Percentiles rank a stretch among this genome's conserved stretches.
Evolutionary conservation across 2,888 invertebrate species (phyloP).

Genomic region (Ornithoptera alexandrae): DNA sequence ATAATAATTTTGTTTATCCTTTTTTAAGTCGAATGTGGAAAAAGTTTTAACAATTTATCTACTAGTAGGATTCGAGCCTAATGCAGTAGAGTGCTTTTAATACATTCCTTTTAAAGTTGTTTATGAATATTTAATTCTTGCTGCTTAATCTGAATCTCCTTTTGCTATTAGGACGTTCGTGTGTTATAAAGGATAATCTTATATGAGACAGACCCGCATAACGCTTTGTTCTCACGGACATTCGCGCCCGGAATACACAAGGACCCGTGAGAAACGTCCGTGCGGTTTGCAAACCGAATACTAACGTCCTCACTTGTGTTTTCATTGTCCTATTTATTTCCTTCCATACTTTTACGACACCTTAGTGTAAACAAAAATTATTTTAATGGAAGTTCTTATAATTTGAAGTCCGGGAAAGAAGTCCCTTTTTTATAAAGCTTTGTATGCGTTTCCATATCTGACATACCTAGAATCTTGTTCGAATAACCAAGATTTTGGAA

Average conservation of each 20-base stretch:
- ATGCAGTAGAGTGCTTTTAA: too few relatives aligned
- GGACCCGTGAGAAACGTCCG: conserved; percentile 64
- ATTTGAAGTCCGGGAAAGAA: neutral
- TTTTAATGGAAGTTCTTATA: conserved; percentile 30
- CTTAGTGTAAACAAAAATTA: conserved; percentile 32
- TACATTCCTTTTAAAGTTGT: too few relatives aligned
- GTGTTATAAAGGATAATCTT: neutral
- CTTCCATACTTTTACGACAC: conserved; percentile 36
- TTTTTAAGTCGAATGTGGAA: too few relatives aligned
- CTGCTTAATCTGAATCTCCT: neutral
- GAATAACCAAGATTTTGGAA: too few relatives aligned
- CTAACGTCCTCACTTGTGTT: conserved; percentile 64
- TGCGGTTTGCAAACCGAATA: conserved; percentile 69
- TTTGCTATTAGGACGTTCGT: neutral
- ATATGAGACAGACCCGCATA: conserved; percentile 39
- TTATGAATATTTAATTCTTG: neutral
- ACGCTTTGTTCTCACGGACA: conserved; percentile 57
- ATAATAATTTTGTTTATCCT: too few relatives aligned
- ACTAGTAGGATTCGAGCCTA: too few relatives aligned
- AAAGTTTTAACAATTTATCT: too few relatives aligned
- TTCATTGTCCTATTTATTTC: conserved; percentile 61
- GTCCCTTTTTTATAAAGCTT: neutral
- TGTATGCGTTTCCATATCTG: neutral
- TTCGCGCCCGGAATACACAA: conserved; percentile 59
- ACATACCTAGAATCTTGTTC: neutral